Base-by-base conservation (phyloP, 2,113 vertebrate species). In the Pelvicachromis taeniatus region DNA sequence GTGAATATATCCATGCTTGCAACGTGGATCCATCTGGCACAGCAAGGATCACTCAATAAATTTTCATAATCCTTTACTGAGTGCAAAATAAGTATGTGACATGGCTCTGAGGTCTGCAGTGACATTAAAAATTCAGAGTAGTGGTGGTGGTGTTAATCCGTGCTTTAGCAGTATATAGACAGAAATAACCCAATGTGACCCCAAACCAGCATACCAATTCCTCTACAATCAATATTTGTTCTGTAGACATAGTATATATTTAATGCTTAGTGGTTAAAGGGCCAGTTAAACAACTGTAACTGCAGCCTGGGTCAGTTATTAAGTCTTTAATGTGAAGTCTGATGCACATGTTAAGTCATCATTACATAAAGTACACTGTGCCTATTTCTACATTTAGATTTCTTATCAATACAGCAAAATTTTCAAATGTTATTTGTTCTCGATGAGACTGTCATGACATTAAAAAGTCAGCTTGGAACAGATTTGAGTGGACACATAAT, bases 51-150 rank as follows among this genome's bases (percentile, higher is more conserved):
- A 85, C 75, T 88, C 81, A 50, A 63, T 87, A 87, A 82, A 81
- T 81, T 91, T 84, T 79, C 23, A 80, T 94, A 88, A 92, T 89
- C 88, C 83, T 86, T 81, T 16, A 70, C 75, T 88, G 81, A 91
- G 84, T 85, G 87, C 80, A 91, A 56, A 79, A 87, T 82, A 80
- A 88, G 86, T 87, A 33, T 91, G 86, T 75, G 79, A 59, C 83
- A 79, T 75, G 40, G 45, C 65, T 89, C 45, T 35, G 58, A 48
- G 61, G 78, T 58, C 31, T 77, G 48, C 38, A 58, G 58, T 78
- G 63, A 77, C 53, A 59, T 75, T 45, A 77, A 59, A 21, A 50
- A 50, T 52, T 75, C 45, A 31, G 42, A 65, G 40, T 55, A 59
- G 21, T 59, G 80, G 33, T 17, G n/a, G 21, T 12, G 9, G 40